Base-by-base conservation (phyloP, 1,140 invertebrate species). In the Leptopilina boulardi region DNA sequence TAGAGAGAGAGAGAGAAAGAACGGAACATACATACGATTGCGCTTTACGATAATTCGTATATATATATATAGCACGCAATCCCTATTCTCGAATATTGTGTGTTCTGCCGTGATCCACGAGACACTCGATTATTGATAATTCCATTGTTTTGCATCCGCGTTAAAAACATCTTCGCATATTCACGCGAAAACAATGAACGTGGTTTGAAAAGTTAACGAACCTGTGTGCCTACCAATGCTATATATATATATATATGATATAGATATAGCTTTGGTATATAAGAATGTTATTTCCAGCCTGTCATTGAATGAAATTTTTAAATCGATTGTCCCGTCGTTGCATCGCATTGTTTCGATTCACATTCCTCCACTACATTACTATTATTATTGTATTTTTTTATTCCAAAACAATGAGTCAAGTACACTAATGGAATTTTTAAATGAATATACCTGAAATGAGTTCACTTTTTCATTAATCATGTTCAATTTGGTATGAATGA, bases 1-100 rank as follows among this genome's bases (percentile, higher is more conserved):
- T 76, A 30, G 72, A 77, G 78, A 83, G 80, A 79, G 82, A n/a
- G n/a, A n/a, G n/a, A n/a, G n/a, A n/a, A n/a, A n/a, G 78, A 83
- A 76, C 70, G 80, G 26, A 5, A n/a, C n/a, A n/a, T 41, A 80
- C 77, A 75, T 78, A 66, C 76, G 3, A 6, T 18, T 82, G 77
- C 73, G 78, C 77, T 75, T 82, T 76, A 70, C 75, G 81, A 84
- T 83, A 78, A 77, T 77, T 70, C 74, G 71, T 80, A 30, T 54
- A 83, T 75, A 77, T 70, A 71, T 51, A 56, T 51, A 21, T 26
- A 70, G 73, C 83, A 83, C 79, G 84, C 82, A 77, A 84, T 42
- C 70, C 38, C 70, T 34, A 38, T 71, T 42, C 70, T 23, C 30
- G 59, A 66, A 66, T 66, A 66, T 66, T 66, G 26, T 26, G 21